Percentiles rank a stretch among this genome's conserved stretches.
Evolutionary conservation across 2,888 invertebrate genomes (phyloP).

Genomic region (Sympetrum striolatum): DNA sequence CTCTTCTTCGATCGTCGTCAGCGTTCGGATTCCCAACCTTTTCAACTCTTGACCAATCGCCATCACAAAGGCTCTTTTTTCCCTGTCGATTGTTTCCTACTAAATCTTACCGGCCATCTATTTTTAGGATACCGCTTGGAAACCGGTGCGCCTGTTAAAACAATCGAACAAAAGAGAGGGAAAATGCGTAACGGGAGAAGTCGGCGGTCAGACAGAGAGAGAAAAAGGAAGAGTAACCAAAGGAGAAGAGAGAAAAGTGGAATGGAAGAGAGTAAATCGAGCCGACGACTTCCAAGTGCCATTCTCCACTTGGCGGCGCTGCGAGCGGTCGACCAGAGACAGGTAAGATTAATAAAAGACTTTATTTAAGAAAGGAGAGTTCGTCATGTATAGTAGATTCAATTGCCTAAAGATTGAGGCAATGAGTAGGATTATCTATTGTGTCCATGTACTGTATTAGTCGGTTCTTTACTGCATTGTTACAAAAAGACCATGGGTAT

Average conservation of each 20-base stretch:
- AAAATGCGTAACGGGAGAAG: background rate
- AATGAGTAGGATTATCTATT: too few species aligned
- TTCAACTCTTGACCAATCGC: too few species aligned
- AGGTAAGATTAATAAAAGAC: background rate
- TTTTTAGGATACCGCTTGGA: background rate
- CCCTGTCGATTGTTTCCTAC: background rate
- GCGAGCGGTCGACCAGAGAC: background rate
- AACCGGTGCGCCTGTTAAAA: background rate
- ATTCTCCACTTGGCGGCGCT: background rate
- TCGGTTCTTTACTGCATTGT: too few species aligned
- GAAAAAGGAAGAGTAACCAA: background rate
- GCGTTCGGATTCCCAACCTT: too few species aligned
- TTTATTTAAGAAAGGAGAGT: too few species aligned
- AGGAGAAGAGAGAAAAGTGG: background rate
- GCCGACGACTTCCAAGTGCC: background rate
- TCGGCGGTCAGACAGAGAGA: background rate
- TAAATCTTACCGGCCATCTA: background rate
- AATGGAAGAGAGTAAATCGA: background rate
- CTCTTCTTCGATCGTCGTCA: too few species aligned
- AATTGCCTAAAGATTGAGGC: too few species aligned
- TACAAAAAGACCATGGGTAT: too few species aligned
- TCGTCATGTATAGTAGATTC: too few species aligned
- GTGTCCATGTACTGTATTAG: too few species aligned
- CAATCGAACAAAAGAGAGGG: background rate
- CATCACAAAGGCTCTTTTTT: background rate